These are phyloP conservation scores for Sciurus niger DNA, from an alignment of 2,113 vertebrate species.

Conservation along the genomic window DNA sequence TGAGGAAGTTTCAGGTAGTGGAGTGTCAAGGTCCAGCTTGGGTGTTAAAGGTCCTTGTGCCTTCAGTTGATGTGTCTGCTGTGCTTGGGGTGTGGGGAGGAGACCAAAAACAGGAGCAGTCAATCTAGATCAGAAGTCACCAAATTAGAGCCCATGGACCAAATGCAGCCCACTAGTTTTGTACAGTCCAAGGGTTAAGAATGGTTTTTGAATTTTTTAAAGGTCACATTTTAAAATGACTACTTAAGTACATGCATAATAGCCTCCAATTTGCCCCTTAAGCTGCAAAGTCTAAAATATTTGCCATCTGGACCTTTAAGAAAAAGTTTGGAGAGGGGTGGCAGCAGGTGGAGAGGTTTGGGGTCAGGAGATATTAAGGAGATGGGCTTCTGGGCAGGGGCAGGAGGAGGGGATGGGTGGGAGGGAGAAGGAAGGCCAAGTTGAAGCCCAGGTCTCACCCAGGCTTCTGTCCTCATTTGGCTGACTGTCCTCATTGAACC, in stretches of 20 bases:
- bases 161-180: neutral
- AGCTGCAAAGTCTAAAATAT: neutral
- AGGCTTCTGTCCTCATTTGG: neutral
- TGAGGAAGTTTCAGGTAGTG: neutral
- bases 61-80: neutral
- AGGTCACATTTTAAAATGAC: neutral
- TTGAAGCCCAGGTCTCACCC: neutral
- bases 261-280: neutral
- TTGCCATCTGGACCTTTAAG: neutral
- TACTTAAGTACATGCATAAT: neutral
- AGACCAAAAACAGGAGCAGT: neutral
- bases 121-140: neutral
- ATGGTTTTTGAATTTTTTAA: neutral
- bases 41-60: neutral
- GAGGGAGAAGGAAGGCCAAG: neutral
- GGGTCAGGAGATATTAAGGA: neutral
- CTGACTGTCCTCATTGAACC: neutral
- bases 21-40: neutral
- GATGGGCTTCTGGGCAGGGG: neutral
- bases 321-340: neutral
- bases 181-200: neutral
- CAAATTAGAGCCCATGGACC: neutral
- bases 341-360: neutral
- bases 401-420: neutral
- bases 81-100: neutral